These are phyloP conservation scores for Cantharis rufa DNA, from an alignment of 2,888 invertebrate genomes.

Conservation along the genomic window DNA sequence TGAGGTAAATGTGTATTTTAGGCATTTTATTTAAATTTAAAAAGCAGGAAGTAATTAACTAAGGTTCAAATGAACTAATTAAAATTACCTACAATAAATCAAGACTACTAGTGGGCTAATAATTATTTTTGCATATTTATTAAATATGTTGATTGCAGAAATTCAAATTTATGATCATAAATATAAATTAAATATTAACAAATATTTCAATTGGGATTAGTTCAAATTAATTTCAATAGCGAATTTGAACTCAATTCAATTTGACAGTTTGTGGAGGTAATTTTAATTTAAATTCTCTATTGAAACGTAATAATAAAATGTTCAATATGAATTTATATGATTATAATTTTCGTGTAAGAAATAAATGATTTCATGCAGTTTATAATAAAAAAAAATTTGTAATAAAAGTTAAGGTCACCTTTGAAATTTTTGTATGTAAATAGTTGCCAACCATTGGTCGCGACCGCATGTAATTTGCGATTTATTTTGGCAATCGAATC, in stretches of 20 bases:
- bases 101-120: neutral
- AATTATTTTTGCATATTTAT: neutral
- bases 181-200: neutral
- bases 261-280: neutral
- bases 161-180: neutral
- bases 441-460: conserved; percentile 1
- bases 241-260: neutral
- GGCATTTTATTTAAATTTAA: too few species aligned
- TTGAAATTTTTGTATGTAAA: neutral
- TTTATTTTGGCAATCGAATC: neutral
- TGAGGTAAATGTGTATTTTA: too few species aligned
- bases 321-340: neutral
- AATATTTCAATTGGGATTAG: neutral
- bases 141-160: neutral
- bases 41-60: too few species aligned
- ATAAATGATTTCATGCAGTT: neutral
- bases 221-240: neutral
- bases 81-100: neutral
- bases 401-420: conserved; percentile 1
- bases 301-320: neutral
- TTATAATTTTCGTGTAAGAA: neutral
- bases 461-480: neutral
- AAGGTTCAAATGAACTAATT: neutral
- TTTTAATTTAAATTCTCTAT: neutral
- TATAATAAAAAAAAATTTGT: neutral